Evolutionary conservation across 1,140 invertebrate genomes (phyloP), one percentile per base, ranked within the genome.

Genomic region (Aphis gossypii): DNA sequence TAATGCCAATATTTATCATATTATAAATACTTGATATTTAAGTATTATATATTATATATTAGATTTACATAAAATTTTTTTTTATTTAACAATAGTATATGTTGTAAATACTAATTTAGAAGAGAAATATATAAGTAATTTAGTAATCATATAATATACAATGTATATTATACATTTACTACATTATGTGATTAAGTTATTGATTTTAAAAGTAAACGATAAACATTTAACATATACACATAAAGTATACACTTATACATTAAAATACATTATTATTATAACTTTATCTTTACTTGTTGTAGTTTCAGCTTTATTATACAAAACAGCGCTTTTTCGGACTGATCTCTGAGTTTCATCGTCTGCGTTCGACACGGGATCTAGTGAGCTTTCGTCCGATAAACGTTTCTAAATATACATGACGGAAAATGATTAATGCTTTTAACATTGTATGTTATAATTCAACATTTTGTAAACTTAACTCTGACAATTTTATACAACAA

Each of bases 261-360:
- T 46, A 46, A 46, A 46, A 18, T 51, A 51, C n/a, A 18, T 18
- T 4, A 6, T 18, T 35, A n/a, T 18, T n/a, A 76, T 35, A 76
- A 4, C 30, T 76, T 18, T n/a, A 76, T n/a, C 30, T n/a, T 92
- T 84, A 93, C 92, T 93, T 84, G 92, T 93, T 54, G 82, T 93
- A 5, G 21, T 56, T 23, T 93, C 82, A 54, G 23, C 82, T 93
- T 93, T 93, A 23, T 92, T 92, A 30, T 48, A 83, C 68, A 86
- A 2, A 54, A 51, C 82, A n/a, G 82, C 92, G 21, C 82, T 86
- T 84, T 93, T 93, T n/a, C 92, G 60, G 82, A 93, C 38, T 48
- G 92, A 93, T 18, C 92, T 83, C 11, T 93, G 92, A 51, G 82
- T 83, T 86, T 93, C 92, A 46, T 93, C 82, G 82, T 86, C 38